Percentiles rank a stretch among this genome's conserved stretches.
These are phyloP conservation scores for Hypanus sabinus DNA, from an alignment of 2,113 vertebrate genomes.

Conservation along the genomic window DNA sequence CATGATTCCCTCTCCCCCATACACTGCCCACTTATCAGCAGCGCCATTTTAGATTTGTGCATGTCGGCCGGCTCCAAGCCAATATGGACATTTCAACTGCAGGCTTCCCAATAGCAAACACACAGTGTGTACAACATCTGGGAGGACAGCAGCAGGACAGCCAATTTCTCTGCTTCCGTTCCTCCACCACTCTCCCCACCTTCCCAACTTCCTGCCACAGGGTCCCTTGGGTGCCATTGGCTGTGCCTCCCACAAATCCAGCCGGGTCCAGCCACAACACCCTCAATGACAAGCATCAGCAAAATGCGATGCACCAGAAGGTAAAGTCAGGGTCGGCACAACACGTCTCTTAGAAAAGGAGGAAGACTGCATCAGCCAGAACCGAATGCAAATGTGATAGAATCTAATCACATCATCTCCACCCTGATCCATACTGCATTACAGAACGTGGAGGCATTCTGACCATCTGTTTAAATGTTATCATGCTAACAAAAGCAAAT, in stretches of 20 bases:
- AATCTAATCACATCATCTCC: neutral
- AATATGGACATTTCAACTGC: neutral
- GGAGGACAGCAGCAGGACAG: neutral
- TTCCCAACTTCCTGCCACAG: no score
- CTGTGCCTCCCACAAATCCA: neutral
- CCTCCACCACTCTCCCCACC: neutral
- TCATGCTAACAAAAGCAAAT: neutral
- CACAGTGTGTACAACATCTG: neutral
- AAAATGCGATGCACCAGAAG: neutral
- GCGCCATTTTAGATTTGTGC: neutral
- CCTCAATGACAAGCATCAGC: neutral
- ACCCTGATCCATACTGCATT: neutral
- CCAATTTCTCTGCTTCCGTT: neutral
- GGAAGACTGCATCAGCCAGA: neutral
- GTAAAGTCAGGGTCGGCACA: neutral
- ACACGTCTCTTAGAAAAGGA: neutral
- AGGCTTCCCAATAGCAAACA: neutral
- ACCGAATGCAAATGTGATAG: neutral
- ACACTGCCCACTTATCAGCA: neutral
- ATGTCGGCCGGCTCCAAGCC: neutral
- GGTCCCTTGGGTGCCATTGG: neutral
- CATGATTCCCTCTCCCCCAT: neutral
- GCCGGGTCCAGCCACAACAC: neutral
- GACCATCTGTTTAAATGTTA: slow-evolving; percentile 32
- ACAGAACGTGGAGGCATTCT: neutral